Evolutionary conservation across 2,888 invertebrate genomes (phyloP).

Genomic region (Diarsia mendica): DNA sequence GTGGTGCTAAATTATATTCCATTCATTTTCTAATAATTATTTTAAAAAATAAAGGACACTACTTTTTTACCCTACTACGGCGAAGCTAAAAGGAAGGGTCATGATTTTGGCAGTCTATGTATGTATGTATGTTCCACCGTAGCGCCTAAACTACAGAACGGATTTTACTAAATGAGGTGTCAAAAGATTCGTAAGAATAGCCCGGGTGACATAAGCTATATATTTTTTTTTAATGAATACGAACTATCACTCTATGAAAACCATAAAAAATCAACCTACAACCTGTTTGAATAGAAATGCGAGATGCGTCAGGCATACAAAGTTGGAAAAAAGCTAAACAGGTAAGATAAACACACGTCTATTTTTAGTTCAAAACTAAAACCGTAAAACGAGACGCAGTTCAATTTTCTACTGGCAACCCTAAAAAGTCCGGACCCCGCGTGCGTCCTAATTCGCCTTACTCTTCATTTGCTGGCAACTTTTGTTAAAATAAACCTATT

Average conservation of each 20-base stretch:
- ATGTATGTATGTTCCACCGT: too few relatives aligned
- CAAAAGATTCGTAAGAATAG: too few relatives aligned
- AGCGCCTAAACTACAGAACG: too few relatives aligned
- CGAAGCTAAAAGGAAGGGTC: too few relatives aligned
- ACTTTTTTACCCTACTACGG: not conserved
- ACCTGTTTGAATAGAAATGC: not conserved
- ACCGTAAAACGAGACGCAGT: not conserved
- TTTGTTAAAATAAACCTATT: slow-evolving; percentile 59
- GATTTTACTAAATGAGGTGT: not conserved
- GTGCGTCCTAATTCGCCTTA: slow-evolving; percentile 73
- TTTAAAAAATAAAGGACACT: too few relatives aligned
- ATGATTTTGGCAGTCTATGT: too few relatives aligned
- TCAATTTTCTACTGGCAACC: slow-evolving; percentile 49
- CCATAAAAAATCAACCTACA: not conserved
- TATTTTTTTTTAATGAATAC: not conserved
- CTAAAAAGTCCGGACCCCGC: slow-evolving; percentile 61
- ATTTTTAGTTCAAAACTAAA: not conserved
- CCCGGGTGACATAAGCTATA: too few relatives aligned
- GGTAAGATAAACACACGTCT: not conserved
- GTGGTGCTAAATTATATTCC: not conserved
- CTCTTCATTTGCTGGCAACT: slow-evolving; percentile 67
- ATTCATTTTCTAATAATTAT: not conserved
- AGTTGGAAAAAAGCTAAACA: not conserved
- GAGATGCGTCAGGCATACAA: not conserved
- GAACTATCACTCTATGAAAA: not conserved